Conservation (phyloP, 1,140 invertebrate species). For the Papilio polytes region DNA sequence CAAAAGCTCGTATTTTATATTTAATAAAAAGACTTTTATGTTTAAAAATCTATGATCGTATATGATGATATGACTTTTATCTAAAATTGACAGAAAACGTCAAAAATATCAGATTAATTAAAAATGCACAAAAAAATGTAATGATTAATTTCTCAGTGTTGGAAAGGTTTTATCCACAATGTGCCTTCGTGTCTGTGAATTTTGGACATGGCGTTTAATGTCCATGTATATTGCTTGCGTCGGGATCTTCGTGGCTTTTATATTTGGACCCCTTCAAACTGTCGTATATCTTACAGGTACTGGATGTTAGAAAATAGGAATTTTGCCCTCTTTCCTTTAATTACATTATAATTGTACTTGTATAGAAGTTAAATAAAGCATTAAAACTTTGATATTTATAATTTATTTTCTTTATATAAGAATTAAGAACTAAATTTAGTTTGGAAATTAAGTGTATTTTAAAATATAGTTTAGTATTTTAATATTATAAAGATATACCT, state of each 20-base stretch:
- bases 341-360: too few species aligned
- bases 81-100: neutral
- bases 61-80: neutral
- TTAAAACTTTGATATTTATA: too few species aligned
- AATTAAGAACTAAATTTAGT: too few species aligned
- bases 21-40: neutral
- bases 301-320: too few species aligned
- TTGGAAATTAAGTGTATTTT: too few species aligned
- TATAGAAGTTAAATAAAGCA: too few species aligned
- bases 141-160: neutral
- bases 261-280: slow-evolving; percentile 25
- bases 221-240: slow-evolving; percentile 32
- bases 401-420: too few species aligned
- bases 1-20: too few species aligned
- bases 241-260: slow-evolving; percentile 6
- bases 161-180: neutral
- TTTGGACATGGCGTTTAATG: slow-evolving; percentile 37
- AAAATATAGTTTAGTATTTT: too few species aligned
- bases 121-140: slow-evolving; percentile 18
- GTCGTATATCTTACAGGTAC: slow-evolving; percentile 18
- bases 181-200: slow-evolving; percentile 41
- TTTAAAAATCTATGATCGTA: neutral
- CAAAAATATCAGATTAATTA: neutral
- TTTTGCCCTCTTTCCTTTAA: too few species aligned
- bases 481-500: too few species aligned